Percentiles rank a stretch among this genome's conserved stretches.
These are phyloP conservation scores for Monopterus albus DNA, from an alignment of 2,113 vertebrate species.

Conservation along the genomic window DNA sequence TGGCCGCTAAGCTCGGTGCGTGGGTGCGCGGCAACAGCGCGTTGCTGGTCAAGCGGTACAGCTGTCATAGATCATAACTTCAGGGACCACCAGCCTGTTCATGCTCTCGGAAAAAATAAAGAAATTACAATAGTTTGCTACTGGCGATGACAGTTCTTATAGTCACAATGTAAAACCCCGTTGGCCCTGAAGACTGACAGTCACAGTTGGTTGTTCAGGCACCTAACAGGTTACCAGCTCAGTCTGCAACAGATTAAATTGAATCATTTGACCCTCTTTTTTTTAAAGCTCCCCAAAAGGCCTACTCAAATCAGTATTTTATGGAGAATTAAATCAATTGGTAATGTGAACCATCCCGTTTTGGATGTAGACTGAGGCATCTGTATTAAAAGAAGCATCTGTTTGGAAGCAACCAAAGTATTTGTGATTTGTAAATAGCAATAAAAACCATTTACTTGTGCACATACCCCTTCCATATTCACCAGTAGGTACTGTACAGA, in stretches of 20 bases:
- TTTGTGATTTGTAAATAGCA: slow-evolving; percentile 19
- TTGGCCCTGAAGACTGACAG: neutral
- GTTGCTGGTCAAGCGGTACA: slow-evolving; percentile 51
- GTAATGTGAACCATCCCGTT: slow-evolving; percentile 30
- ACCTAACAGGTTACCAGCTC: slow-evolving; percentile 21
- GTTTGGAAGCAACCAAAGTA: neutral
- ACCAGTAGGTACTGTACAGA: neutral
- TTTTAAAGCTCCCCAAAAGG: slow-evolving; percentile 34
- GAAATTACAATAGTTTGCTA: neutral
- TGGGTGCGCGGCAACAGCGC: slow-evolving; percentile 67
- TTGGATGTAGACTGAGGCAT: neutral
- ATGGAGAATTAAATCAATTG: slow-evolving; percentile 47
- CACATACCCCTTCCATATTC: slow-evolving; percentile 5
- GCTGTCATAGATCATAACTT: slow-evolving; percentile 53
- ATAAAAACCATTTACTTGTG: slow-evolving; percentile 7
- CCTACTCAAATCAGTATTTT: slow-evolving; percentile 33
- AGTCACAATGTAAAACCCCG: slow-evolving; percentile 1
- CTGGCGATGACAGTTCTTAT: slow-evolving; percentile 15
- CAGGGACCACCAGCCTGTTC: slow-evolving; percentile 26
- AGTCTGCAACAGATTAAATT: slow-evolving; percentile 17
- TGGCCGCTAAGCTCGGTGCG: slow-evolving; percentile 52
- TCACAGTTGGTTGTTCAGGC: slow-evolving; percentile 48
- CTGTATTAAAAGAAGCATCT: slow-evolving; percentile 10
- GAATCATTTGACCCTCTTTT: slow-evolving; percentile 15
- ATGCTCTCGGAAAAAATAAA: neutral